These are phyloP conservation scores for Australoheros facetus DNA, from an alignment of 2,797 vertebrate genomes.

Conservation along the genomic window DNA sequence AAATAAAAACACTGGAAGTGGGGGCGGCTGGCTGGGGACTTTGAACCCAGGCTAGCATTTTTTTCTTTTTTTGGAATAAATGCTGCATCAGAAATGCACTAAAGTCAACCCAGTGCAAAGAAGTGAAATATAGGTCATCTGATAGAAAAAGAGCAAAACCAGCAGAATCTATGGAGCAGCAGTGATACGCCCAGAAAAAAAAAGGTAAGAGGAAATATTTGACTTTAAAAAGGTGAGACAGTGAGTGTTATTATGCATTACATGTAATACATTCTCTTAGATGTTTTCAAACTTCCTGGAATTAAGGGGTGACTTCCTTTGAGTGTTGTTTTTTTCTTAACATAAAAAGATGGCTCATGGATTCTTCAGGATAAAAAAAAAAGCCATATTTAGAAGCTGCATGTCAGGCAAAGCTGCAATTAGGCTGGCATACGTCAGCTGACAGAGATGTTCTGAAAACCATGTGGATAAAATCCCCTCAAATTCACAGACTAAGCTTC, in stretches of 20 bases:
- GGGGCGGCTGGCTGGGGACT: conserved; percentile 46
- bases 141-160: conserved; percentile 31
- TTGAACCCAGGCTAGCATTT: conserved; percentile 29
- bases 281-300: conserved; percentile 15
- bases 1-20: conserved; percentile 72
- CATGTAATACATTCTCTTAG: neutral
- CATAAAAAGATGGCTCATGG: conserved; percentile 14
- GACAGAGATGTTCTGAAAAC: conserved; percentile 50
- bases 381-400: conserved; percentile 38
- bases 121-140: conserved; percentile 43
- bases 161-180: conserved; percentile 16
- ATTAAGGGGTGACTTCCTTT: conserved; percentile 12
- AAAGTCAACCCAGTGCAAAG: conserved; percentile 24
- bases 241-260: neutral
- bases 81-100: conserved; percentile 40
- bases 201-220: neutral
- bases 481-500: conserved; percentile 31
- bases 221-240: neutral
- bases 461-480: conserved; percentile 27
- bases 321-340: neutral
- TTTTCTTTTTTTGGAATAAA: conserved; percentile 24
- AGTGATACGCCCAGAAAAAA: neutral
- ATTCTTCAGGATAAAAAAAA: conserved; percentile 24
- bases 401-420: conserved; percentile 57
- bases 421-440: conserved; percentile 40